Evolutionary conservation across 2,888 invertebrate species (phyloP).

Genomic region (Deroplatys truncata): DNA sequence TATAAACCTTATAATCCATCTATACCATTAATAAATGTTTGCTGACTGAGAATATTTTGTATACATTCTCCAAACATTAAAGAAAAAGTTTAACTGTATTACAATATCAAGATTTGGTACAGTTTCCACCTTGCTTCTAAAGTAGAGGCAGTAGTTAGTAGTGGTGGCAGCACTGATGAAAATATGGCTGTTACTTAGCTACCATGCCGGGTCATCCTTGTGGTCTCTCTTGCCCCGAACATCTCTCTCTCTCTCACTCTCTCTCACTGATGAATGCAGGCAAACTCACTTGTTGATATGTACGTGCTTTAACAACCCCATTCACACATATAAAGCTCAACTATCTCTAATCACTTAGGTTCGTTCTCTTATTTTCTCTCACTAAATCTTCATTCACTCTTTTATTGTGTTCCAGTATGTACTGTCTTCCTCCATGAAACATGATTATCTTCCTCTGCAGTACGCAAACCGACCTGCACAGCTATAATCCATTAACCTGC

Average conservation of each 20-base stretch:
- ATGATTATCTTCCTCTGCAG: not conserved
- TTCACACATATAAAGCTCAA: not conserved
- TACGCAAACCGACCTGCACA: not conserved
- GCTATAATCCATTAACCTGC: no score
- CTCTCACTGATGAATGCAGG: not conserved
- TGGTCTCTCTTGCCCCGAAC: not conserved
- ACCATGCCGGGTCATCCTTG: not conserved
- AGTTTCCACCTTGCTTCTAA: not conserved
- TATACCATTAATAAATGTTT: not conserved
- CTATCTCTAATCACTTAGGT: not conserved
- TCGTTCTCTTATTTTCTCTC: not conserved
- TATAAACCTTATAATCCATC: not conserved
- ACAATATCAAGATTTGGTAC: not conserved
- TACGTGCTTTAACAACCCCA: not conserved
- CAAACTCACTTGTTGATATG: not conserved
- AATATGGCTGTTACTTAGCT: not conserved
- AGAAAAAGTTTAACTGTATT: not conserved
- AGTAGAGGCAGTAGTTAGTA: not conserved
- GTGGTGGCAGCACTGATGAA: not conserved
- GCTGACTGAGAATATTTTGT: not conserved
- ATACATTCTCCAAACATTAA: not conserved
- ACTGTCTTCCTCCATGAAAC: not conserved
- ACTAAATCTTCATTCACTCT: not conserved
- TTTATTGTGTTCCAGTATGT: not conserved
- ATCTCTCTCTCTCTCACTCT: not conserved